Percentiles rank a stretch among this genome's conserved stretches.
Conservation (phyloP, 2,797 vertebrate genomes). For the Dallia pectoralis region DNA sequence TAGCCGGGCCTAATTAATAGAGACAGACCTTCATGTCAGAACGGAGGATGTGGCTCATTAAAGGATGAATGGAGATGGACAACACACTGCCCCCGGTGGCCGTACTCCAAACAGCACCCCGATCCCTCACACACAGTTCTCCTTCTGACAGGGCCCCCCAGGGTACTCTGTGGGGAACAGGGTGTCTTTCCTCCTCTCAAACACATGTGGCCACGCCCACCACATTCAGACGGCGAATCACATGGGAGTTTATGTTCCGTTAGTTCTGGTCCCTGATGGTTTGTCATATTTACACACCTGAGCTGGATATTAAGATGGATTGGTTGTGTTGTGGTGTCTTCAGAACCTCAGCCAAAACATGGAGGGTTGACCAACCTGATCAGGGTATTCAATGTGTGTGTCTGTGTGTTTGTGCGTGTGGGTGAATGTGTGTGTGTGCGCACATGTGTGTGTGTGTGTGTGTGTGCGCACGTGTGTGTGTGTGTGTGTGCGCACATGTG, state of each 20-base stretch:
- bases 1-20: slow-evolving; percentile 75
- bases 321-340: slow-evolving; percentile 18
- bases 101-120: background rate
- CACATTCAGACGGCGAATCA: slow-evolving; percentile 52
- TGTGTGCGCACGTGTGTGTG: background rate
- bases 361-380: background rate
- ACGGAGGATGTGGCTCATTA: slow-evolving; percentile 80
- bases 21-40: slow-evolving; percentile 59
- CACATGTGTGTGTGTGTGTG: background rate
- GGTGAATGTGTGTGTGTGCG: too few relatives aligned
- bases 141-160: background rate
- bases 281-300: background rate
- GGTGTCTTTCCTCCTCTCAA: slow-evolving; percentile 35
- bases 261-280: background rate
- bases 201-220: slow-evolving; percentile 41
- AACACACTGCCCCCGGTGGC: slow-evolving; percentile 30
- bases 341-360: background rate
- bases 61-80: slow-evolving; percentile 72
- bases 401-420: too few relatives aligned
- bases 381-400: background rate
- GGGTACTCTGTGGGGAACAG: background rate
- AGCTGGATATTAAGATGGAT: slow-evolving; percentile 27
- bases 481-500: too few relatives aligned
- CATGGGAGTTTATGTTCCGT: slow-evolving; percentile 28
- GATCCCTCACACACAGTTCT: slow-evolving; percentile 17